These are phyloP conservation scores for Tachina fera DNA, from an alignment of 2,888 invertebrate species.

Conservation along the genomic window DNA sequence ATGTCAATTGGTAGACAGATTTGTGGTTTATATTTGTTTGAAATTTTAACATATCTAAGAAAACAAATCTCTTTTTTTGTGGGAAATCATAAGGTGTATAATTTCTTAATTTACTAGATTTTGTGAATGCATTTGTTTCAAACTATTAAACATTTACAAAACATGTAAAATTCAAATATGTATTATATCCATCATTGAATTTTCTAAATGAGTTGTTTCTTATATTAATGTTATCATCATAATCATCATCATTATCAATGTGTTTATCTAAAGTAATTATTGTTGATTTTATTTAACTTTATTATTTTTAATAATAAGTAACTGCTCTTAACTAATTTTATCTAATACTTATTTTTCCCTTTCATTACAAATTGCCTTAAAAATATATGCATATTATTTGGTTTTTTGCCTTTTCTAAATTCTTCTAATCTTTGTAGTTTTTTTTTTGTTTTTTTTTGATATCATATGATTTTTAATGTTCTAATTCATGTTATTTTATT, in stretches of 20 bases:
- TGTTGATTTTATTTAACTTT: slow-evolving; percentile 43
- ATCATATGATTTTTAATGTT: neutral
- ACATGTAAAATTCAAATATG: slow-evolving; percentile 3
- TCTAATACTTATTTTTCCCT: slow-evolving; percentile 5
- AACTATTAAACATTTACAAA: slow-evolving; percentile 49
- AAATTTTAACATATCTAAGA: neutral
- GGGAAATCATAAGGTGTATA: neutral
- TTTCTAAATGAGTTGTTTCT: neutral
- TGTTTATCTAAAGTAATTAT: slow-evolving; percentile 65
- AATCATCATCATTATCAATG: slow-evolving; percentile 6
- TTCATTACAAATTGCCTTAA: slow-evolving; percentile 43
- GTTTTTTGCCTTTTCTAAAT: slow-evolving; percentile 14
- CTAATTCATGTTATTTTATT: slow-evolving; percentile 14
- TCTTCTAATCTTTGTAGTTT: neutral
- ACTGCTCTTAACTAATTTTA: slow-evolving; percentile 4
- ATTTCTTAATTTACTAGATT: neutral
- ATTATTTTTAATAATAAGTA: slow-evolving; percentile 23
- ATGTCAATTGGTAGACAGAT: slow-evolving; percentile 13
- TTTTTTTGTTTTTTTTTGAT: neutral
- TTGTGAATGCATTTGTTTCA: slow-evolving; percentile 26
- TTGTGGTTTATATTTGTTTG: no score
- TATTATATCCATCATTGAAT: neutral
- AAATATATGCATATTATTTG: slow-evolving; percentile 2
- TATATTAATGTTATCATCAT: slow-evolving; percentile 5
- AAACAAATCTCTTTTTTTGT: neutral